Evolutionary conservation across 2,113 vertebrate species (phyloP).

Genomic region (Oenanthe oenanthe): DNA sequence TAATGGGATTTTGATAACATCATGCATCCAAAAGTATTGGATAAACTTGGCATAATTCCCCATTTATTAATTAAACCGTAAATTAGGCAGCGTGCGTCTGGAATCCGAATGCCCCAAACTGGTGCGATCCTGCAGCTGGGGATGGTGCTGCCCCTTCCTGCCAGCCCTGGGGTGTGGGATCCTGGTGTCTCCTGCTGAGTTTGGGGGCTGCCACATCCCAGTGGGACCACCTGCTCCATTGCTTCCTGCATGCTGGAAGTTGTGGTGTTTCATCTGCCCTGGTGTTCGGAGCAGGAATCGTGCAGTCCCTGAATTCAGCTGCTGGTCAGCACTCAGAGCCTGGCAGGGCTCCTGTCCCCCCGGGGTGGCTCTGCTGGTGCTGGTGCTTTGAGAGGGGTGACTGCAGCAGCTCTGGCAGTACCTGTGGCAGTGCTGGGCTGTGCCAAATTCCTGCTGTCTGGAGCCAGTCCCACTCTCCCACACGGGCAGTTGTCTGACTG

Average conservation of each 20-base stretch:
- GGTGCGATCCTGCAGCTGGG: not conserved
- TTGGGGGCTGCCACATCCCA: not conserved
- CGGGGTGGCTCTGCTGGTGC: not conserved
- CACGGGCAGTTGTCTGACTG: not conserved
- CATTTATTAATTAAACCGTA: constrained; percentile 60
- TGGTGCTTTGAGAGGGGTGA: not conserved
- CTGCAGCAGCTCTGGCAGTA: not conserved
- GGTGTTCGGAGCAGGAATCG: not conserved
- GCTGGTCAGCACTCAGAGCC: rapidly evolving
- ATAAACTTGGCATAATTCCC: constrained; percentile 49
- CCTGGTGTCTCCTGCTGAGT: not conserved
- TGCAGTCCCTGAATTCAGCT: not conserved
- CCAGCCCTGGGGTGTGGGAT: not conserved
- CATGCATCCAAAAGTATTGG: constrained; percentile 23
- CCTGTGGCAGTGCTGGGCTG: not conserved
- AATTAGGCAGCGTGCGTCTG: not conserved
- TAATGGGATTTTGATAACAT: constrained; percentile 69
- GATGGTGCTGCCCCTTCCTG: not conserved
- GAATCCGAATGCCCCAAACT: not conserved
- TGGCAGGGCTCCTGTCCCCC: not conserved
- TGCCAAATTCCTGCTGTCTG: rapidly evolving
- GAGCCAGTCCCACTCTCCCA: rapidly evolving
- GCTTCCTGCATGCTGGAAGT: not conserved
- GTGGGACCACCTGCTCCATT: not conserved
- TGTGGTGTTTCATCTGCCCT: not conserved